Evolutionary conservation across 2,888 invertebrate genomes (phyloP), one percentile per base, ranked within the genome.

Genomic region (Villa cingulata): DNA sequence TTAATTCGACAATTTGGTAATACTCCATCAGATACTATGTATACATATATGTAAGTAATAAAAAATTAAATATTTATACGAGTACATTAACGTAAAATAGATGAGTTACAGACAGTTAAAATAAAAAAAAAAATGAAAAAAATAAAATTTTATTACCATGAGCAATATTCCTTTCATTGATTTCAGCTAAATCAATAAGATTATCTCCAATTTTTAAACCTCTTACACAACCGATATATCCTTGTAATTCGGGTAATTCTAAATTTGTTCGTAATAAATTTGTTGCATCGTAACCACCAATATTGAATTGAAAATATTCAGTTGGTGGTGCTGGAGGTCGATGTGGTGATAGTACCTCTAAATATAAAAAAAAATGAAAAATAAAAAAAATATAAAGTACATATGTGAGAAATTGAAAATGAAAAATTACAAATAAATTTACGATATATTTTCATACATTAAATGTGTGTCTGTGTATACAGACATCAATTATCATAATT

Each of bases 261-360:
- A 69, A 64, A 43, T 76, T 74, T 14, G 76, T 74, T 53, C 76
- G 73, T 49, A 81, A 65, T 57, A 83, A 69, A 53, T 84, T 85
- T 59, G 82, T 80, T 2, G 79, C 74, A 65, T 89, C 88, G 60
- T 83, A 87, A 14, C 89, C 89, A 34, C 90, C 91, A 39, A 91
- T 73, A 66, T 89, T 88, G 59, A 86, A 76, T 71, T 90, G 88
- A 61, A 90, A 88, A 66, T 91, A 91, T 60, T 87, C 86, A 1
- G 85, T 86, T 1, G 90, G 89, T 7, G 88, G 86, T 2, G 89
- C 87, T 20, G 88, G 88, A 4, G 90, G 90, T 53, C 90, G 75
- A 65, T 88, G 88, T 9, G 90, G 90, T 45, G 85, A 84, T 41
- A 91, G 75, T 34, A 88, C 83, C 74, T 91, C 90, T 85, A 70